Evolutionary conservation across 2,888 invertebrate species (phyloP).

Genomic region (Theretra japonica): DNA sequence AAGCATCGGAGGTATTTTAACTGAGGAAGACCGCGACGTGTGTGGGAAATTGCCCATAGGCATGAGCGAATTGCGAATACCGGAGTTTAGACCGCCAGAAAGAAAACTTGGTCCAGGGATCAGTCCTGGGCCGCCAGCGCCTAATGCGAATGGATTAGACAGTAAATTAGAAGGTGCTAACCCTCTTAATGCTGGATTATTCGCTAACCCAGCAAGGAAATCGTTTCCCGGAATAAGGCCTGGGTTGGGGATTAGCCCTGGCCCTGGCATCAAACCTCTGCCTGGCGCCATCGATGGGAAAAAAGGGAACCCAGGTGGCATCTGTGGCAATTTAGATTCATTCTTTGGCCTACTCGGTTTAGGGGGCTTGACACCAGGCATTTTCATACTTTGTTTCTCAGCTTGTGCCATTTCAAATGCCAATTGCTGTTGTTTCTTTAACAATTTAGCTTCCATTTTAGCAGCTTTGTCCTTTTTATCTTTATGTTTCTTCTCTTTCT

Average conservation of each 20-base stretch:
- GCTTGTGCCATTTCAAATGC: conserved; percentile 73
- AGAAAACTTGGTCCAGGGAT: conserved; percentile 84
- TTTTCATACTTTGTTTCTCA: conserved; percentile 71
- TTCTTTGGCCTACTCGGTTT: conserved; percentile 75
- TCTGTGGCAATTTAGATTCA: conserved; percentile 70
- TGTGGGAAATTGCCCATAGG: conserved; percentile 82
- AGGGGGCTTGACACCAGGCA: conserved; percentile 63
- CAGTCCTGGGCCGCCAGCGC: conserved; percentile 85
- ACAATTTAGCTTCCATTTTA: conserved; percentile 75
- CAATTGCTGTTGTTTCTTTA: conserved; percentile 78
- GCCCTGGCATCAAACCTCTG: conserved; percentile 84
- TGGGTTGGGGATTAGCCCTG: conserved; percentile 76
- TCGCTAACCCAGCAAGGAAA: conserved; percentile 72
- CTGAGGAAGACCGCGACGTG: conserved; percentile 84
- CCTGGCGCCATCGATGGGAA: conserved; percentile 78
- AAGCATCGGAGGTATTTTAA: conserved; percentile 84
- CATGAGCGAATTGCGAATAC: conserved; percentile 82
- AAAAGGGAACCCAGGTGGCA: conserved; percentile 77
- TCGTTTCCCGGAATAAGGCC: conserved; percentile 80
- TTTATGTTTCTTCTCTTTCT: conserved; percentile 85
- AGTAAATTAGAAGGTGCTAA: conserved; percentile 71
- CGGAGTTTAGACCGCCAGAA: conserved; percentile 62
- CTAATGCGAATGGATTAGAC: conserved; percentile 81
- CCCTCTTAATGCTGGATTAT: conserved; percentile 78
- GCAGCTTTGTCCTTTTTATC: conserved; percentile 81